A percentile compares a stretch with the other conserved stretches of the same genome.
These are phyloP conservation scores for Acrocyrtus sp. DNA, from an alignment of 2,888 invertebrate species.

Conservation along the genomic window DNA sequence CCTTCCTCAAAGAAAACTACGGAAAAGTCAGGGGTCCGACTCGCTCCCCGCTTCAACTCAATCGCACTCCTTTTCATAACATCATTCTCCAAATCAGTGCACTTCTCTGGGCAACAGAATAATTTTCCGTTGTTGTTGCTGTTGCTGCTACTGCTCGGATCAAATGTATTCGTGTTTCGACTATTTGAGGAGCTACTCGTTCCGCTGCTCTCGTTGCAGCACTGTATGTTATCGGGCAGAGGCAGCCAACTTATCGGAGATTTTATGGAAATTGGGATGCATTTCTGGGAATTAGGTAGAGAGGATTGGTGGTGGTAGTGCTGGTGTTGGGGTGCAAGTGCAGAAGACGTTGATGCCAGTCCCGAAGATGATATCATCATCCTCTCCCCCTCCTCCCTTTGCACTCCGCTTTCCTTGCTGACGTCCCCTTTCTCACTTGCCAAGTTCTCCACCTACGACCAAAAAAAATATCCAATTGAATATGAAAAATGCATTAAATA, in stretches of 20 bases:
- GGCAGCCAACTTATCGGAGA: constrained; percentile 58
- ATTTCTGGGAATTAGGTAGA: constrained; percentile 50
- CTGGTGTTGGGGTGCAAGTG: constrained; percentile 15
- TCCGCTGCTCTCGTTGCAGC: constrained; percentile 61
- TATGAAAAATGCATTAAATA: constrained; percentile 45
- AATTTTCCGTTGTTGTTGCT: constrained; percentile 20
- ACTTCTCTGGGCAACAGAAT: constrained; percentile 50
- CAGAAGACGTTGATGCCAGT: constrained; percentile 27
- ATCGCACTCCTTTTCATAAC: constrained; percentile 39
- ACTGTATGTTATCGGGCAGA: constrained; percentile 48
- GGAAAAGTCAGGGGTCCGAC: constrained; percentile 35
- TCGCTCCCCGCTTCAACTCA: constrained; percentile 2
- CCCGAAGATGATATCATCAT: constrained; percentile 42
- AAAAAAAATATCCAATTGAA: constrained; percentile 15
- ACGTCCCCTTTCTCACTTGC: constrained; percentile 51
- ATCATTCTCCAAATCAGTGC: constrained; percentile 51
- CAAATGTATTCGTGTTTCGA: constrained; percentile 62
- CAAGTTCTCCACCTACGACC: constrained; percentile 27
- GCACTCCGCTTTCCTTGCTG: no score
- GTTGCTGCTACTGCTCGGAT: constrained; percentile 23
- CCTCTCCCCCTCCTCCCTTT: constrained; percentile 17
- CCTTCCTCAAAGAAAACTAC: constrained; percentile 46
- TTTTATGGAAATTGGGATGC: constrained; percentile 56
- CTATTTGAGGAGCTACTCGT: constrained; percentile 59
- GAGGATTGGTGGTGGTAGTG: constrained; percentile 24